Percentiles rank a stretch among this genome's conserved stretches.
phyloP scores from a whole-genome alignment of 2,113 vertebrate species.

The Ascaphus truei region DNA sequence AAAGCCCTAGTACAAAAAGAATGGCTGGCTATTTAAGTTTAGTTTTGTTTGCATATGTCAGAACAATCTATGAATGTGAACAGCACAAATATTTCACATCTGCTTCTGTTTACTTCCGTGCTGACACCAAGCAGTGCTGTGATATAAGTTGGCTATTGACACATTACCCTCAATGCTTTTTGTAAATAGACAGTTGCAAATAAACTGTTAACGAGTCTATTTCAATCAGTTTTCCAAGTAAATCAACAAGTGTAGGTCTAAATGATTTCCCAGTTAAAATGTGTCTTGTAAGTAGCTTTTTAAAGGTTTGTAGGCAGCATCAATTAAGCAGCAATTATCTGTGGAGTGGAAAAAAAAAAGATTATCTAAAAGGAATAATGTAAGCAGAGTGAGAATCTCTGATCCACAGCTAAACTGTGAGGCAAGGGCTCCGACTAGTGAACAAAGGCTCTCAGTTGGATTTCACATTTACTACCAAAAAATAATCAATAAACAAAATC shows the following conservation, averaged over 20 bases:
- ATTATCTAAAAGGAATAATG: conserved; percentile 70
- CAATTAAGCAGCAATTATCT: conserved; percentile 73
- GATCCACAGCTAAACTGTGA: conserved; percentile 60
- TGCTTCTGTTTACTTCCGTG: conserved; percentile 70
- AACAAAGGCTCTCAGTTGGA: conserved; percentile 45
- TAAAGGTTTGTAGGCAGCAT: conserved; percentile 59
- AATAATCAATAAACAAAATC: too few species aligned
- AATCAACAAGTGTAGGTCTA: conserved; percentile 58
- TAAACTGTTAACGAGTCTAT: conserved; percentile 73
- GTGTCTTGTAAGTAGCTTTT: conserved; percentile 57
- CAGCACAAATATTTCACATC: conserved; percentile 65
- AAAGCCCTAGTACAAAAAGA: conserved; percentile 54
- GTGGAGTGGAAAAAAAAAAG: conserved; percentile 56
- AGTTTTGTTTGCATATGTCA: conserved; percentile 70
- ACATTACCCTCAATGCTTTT: conserved; percentile 64
- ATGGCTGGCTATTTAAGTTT: conserved; percentile 51
- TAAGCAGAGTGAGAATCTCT: conserved; percentile 52
- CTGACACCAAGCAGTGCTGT: conserved; percentile 63
- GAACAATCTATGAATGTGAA: conserved; percentile 59
- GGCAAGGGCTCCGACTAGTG: conserved; percentile 68
- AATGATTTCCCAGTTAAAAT: conserved; percentile 66
- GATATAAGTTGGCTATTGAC: conserved; percentile 65
- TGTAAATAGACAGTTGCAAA: conserved; percentile 68
- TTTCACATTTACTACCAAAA: too few species aligned
- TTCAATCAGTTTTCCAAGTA: conserved; percentile 60